These are phyloP conservation scores for Agraylea sexmaculata DNA, from an alignment of 1,140 invertebrate species.

Conservation along the genomic window DNA sequence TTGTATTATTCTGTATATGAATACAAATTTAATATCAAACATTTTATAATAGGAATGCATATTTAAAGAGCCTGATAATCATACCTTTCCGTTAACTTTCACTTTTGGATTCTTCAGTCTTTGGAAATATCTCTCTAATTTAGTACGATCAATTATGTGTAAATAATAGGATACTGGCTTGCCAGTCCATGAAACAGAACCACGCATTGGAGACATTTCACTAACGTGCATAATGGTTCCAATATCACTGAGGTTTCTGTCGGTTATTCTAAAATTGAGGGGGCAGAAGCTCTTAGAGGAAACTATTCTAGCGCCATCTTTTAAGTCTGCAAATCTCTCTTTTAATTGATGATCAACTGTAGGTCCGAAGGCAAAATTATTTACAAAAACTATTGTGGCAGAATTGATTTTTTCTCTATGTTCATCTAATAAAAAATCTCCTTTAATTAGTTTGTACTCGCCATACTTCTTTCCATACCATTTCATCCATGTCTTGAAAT, in stretches of 20 bases:
- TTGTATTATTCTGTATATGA: constrained; percentile 12
- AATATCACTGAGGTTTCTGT: constrained; percentile 77
- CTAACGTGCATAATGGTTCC: constrained; percentile 97
- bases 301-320: constrained; percentile 90
- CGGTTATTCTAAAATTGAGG: constrained; percentile 93
- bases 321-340: constrained; percentile 88
- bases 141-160: constrained; percentile 91
- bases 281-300: constrained; percentile 99
- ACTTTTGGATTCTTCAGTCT: constrained; percentile 78
- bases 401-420: constrained; percentile 85
- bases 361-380: constrained; percentile 97
- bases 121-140: constrained; percentile 92
- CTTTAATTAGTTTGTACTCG: constrained; percentile 83
- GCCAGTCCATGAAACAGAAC: constrained; percentile 96
- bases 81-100: constrained; percentile 49
- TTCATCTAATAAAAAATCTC: constrained; percentile 86
- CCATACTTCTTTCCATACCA: constrained; percentile 94
- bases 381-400: constrained; percentile 93
- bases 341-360: constrained; percentile 94
- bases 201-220: constrained; percentile 86
- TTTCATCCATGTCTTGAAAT: constrained; percentile 88
- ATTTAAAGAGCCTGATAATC: constrained; percentile 21
- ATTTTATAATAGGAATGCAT: background rate
- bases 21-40: background rate
- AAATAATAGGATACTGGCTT: constrained; percentile 97